Evolutionary conservation across 2,113 vertebrate genomes (phyloP).

Genomic region (Pagrus major): DNA sequence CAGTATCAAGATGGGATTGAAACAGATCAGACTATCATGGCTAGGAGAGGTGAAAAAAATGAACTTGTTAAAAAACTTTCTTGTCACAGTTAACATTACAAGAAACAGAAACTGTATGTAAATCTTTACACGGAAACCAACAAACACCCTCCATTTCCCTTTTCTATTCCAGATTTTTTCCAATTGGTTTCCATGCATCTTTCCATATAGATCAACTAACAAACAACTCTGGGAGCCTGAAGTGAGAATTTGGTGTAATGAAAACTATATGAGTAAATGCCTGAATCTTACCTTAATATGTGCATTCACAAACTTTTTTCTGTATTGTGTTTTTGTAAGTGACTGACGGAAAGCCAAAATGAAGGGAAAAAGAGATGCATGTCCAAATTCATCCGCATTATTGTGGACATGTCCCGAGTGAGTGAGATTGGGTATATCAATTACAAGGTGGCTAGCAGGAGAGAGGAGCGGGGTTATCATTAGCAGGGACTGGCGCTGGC

Average conservation of each 20-base stretch:
- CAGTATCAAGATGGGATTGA: not conserved
- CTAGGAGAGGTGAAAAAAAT: not conserved
- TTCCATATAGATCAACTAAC: not conserved
- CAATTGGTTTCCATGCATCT: not conserved
- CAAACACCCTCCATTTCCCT: not conserved
- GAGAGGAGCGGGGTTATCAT: conserved; percentile 84
- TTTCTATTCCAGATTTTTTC: not conserved
- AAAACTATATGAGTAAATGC: not conserved
- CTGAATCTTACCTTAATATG: not conserved
- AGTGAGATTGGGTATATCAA: conserved; percentile 77
- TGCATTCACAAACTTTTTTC: not conserved
- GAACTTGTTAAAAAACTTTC: too few species aligned
- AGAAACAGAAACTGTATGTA: not conserved
- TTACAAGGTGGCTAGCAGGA: conserved; percentile 80
- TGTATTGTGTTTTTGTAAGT: not conserved
- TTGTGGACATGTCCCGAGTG: conserved; percentile 46
- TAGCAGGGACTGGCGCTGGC: conserved; percentile 82
- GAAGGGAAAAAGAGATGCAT: not conserved
- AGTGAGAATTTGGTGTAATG: not conserved
- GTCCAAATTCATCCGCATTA: conserved; percentile 23
- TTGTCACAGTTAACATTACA: not conserved
- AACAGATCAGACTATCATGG: not conserved
- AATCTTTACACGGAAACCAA: not conserved
- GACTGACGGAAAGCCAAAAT: not conserved
- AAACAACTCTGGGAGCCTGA: not conserved